Conservation (phyloP, 2,888 invertebrate species). For the Arge pagana region DNA sequence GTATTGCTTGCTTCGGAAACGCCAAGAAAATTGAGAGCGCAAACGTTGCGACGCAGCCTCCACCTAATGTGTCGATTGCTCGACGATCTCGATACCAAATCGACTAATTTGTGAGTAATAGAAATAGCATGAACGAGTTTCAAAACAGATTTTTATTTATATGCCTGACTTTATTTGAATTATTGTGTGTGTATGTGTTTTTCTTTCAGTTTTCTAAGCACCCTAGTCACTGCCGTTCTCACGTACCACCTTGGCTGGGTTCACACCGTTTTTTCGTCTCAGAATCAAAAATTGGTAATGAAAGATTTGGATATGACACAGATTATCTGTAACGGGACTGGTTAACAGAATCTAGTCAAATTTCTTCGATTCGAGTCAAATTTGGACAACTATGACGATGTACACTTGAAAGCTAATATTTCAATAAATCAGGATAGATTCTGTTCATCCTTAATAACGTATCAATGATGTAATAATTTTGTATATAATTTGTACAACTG, state of each 20-base stretch:
- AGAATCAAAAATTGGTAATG: slow-evolving; percentile 47
- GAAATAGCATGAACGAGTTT: no score
- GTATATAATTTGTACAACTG: no score
- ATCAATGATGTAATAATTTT: no score
- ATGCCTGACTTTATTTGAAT: neutral
- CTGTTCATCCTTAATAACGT: no score
- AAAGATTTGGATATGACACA: no score
- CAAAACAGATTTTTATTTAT: slow-evolving; percentile 20
- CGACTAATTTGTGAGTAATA: slow-evolving; percentile 83
- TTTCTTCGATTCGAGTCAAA: no score
- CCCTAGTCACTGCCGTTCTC: slow-evolving; percentile 82
- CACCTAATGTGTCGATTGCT: slow-evolving; percentile 68
- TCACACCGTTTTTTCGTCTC: slow-evolving; percentile 66
- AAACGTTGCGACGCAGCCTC: slow-evolving; percentile 41
- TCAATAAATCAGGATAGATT: no score
- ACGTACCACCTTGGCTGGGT: slow-evolving; percentile 94
- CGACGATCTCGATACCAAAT: slow-evolving; percentile 78
- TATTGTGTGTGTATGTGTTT: slow-evolving; percentile 33
- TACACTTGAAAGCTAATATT: no score
- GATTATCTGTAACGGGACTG: no score
- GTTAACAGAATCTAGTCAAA: no score
- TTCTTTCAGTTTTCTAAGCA: slow-evolving; percentile 89
- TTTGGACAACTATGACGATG: no score
- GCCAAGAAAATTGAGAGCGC: slow-evolving; percentile 37
- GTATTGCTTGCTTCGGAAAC: slow-evolving; percentile 46